Percentiles rank a stretch among this genome's conserved stretches.
These are phyloP conservation scores for Harpalus rubripes DNA, from an alignment of 2,888 invertebrate genomes.

Conservation along the genomic window DNA sequence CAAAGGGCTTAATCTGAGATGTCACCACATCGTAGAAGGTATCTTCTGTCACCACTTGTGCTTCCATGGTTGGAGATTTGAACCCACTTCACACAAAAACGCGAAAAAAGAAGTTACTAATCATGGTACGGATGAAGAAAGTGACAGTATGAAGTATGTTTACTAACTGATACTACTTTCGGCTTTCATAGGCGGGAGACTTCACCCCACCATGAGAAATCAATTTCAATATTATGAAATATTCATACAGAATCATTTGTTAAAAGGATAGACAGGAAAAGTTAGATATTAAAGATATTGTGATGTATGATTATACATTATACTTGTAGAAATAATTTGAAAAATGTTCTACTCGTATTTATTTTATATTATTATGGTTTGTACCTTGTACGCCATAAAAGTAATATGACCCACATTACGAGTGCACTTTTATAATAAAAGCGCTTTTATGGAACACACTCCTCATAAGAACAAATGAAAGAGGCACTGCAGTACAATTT, in stretches of 20 bases:
- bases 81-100: conserved; percentile 15
- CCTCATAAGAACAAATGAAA: too few species aligned
- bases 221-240: conserved; percentile 36
- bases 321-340: too few species aligned
- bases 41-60: conserved; percentile 8
- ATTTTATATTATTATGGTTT: too few species aligned
- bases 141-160: background rate
- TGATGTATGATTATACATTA: too few species aligned
- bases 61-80: conserved; percentile 22
- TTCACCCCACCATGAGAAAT: conserved; percentile 3
- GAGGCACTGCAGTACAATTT: too few species aligned
- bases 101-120: background rate
- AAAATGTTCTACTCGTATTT: too few species aligned
- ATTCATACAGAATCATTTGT: background rate
- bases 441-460: too few species aligned
- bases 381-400: too few species aligned
- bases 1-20: conserved; percentile 42
- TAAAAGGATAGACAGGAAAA: too few species aligned
- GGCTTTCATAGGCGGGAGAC: background rate
- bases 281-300: too few species aligned
- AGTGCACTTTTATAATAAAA: too few species aligned
- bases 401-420: too few species aligned
- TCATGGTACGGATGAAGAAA: conserved; percentile 20
- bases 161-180: conserved; percentile 13
- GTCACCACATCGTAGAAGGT: conserved; percentile 59